These are phyloP conservation scores for Corvus moneduloides DNA, from an alignment of 2,113 vertebrate genomes.

Conservation along the genomic window DNA sequence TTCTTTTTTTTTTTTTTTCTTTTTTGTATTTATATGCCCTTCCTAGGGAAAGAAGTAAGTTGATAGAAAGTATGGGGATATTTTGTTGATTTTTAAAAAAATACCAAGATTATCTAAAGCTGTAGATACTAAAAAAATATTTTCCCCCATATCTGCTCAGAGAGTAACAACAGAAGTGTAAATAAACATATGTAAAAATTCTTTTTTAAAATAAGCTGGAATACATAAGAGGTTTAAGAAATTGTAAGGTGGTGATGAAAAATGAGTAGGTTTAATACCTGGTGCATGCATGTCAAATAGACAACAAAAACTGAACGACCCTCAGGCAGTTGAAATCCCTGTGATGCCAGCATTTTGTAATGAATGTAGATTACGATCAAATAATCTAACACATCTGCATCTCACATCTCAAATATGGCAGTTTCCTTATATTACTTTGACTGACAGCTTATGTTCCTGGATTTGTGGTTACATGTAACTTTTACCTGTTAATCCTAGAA, in stretches of 20 bases:
- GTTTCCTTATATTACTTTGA: neutral
- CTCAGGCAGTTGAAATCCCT: neutral
- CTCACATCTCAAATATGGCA: neutral
- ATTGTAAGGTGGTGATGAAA: neutral
- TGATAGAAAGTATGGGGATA: neutral
- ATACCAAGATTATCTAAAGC: neutral
- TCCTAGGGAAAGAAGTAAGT: neutral
- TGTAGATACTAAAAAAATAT: neutral
- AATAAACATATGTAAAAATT: neutral
- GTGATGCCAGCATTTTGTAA: neutral
- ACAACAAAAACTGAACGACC: neutral
- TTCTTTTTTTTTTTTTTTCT: neutral
- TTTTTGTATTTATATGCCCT: neutral
- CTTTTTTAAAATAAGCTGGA: accelerated
- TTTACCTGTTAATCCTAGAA: neutral
- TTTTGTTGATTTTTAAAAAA: neutral
- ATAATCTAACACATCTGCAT: neutral
- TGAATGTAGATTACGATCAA: neutral
- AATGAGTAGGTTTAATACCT: neutral
- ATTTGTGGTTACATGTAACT: neutral
- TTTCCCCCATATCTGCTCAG: neutral
- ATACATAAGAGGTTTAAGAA: neutral
- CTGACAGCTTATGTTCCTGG: neutral
- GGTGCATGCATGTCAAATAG: neutral
- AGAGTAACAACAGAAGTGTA: neutral